Evolutionary conservation across 2,888 invertebrate genomes (phyloP), one percentile per base, ranked within the genome.

Genomic region (Melieria crassipennis): DNA sequence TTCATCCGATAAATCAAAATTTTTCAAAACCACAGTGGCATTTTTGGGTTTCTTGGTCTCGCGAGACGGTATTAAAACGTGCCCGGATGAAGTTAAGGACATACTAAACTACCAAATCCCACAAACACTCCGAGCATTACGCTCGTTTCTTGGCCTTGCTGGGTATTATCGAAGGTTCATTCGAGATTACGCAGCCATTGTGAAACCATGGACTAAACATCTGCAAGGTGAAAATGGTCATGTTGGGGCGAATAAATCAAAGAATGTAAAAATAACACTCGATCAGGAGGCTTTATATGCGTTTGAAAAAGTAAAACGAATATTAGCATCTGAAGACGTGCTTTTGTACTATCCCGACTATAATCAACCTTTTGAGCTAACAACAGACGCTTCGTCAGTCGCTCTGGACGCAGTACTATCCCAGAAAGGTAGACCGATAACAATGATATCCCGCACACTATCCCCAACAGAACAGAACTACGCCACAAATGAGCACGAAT

Each of bases 371-470:
- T 58, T 58, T 16, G 58, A 58, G 43, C 42, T 58, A 11, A 58
- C 58, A 7, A 16, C 57, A 7, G 16, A 58, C n/a, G 58, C 58
- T 43, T 58, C 58, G 6, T 58, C 58, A 5, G 43, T 43, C 11
- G 58, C 58, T 16, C 43, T 58, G 43, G 58, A 43, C 5, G 58
- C 58, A 16, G 57, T 57, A 9, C 42, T 57, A 30, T 57, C 56
- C 9, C 71, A 66, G 42, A 56, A 62, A 30, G 56, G 62, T 7
- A 52, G 62, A 4, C 67, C 67, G 1, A 68, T 71, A 10, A 68
- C 71, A 1, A 68, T 71, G 71, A 68, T 71, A 43, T 63, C 71
- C 9, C 50, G 67, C 6, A 58, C 61, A 9, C 43, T 72, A 11
- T 60, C 62, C 7, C 42, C 30, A 5, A 65, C 65, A 13, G 69